A percentile compares a stretch with the other conserved stretches of the same genome.
Conservation (phyloP, 2,113 vertebrate species). For the Hypomesus transpacificus region DNA sequence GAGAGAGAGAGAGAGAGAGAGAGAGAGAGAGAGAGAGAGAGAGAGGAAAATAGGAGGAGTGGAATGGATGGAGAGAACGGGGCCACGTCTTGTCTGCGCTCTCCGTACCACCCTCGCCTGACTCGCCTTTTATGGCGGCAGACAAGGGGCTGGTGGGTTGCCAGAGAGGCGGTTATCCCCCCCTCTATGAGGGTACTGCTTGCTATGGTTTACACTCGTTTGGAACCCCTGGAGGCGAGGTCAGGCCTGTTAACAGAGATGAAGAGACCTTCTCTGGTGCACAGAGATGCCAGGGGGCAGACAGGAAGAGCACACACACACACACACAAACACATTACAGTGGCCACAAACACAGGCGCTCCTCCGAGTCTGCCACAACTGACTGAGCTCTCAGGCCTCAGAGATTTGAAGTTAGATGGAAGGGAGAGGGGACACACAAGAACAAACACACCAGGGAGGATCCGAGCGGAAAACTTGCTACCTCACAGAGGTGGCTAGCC, state of each 20-base stretch:
- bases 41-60: no score
- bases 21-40: no score
- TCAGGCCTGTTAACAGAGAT: slow-evolving; percentile 3
- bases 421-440: no score
- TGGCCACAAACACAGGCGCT: not conserved
- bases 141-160: not conserved
- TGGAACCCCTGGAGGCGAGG: not conserved
- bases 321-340: not conserved
- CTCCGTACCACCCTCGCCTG: not conserved
- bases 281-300: not conserved
- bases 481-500: not conserved
- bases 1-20: no score
- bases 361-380: no score
- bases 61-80: no score
- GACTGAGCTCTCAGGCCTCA: no score
- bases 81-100: no score
- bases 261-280: not conserved
- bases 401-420: no score
- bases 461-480: not conserved
- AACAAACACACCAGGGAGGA: not conserved
- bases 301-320: not conserved
- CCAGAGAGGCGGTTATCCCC: not conserved
- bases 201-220: not conserved
- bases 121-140: not conserved
- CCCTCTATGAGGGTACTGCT: not conserved